Evolutionary conservation across 2,113 vertebrate genomes (phyloP).

Genomic region (Nothocercus nigrocapillus): DNA sequence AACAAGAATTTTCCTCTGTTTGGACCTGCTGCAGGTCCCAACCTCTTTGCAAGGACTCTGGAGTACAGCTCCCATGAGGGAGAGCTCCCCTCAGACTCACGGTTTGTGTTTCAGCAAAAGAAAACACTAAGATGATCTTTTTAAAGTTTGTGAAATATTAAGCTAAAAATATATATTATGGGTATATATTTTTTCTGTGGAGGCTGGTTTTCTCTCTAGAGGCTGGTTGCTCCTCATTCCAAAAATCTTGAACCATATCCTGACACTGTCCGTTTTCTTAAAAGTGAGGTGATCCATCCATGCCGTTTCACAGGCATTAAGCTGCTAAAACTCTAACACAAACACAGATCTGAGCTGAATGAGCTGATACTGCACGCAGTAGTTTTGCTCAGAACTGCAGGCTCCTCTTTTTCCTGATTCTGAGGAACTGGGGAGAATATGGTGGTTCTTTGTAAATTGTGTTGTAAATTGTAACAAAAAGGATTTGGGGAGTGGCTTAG

Average conservation of each 20-base stretch:
- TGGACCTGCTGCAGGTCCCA: not conserved
- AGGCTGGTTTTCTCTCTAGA: not conserved
- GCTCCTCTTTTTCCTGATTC: not conserved
- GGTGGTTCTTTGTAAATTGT: not conserved
- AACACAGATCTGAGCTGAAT: not conserved
- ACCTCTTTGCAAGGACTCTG: not conserved
- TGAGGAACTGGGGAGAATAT: not conserved
- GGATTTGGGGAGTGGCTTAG: not conserved
- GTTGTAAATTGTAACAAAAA: not conserved
- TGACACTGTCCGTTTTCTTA: not conserved
- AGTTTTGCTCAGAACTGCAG: not conserved
- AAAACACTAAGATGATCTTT: not conserved
- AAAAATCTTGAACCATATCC: not conserved
- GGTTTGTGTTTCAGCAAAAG: not conserved
- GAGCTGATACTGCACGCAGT: accelerated
- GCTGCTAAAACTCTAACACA: not conserved
- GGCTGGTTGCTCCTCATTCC: not conserved
- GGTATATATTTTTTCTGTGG: no score
- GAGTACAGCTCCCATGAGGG: not conserved
- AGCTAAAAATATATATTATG: not conserved
- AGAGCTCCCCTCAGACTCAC: not conserved
- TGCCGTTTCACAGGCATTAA: not conserved
- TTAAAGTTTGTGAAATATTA: not conserved
- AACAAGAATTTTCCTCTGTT: slow-evolving; percentile 6
- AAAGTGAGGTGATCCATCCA: not conserved